A percentile compares a stretch with the other conserved stretches of the same genome.
Evolutionary conservation across 2,888 invertebrate genomes (phyloP).

Genomic region (Lithosia quadra): DNA sequence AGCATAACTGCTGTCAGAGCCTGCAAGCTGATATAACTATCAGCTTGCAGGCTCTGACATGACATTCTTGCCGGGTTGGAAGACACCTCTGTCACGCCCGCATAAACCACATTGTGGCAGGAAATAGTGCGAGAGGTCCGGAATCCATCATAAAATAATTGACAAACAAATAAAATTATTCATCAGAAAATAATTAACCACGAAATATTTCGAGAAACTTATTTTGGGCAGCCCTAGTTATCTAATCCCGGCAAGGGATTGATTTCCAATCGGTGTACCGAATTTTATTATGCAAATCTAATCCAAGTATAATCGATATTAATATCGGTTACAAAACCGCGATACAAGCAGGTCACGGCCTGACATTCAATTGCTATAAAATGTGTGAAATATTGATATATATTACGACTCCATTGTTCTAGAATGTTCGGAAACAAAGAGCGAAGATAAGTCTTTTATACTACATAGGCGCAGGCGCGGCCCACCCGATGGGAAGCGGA

Average conservation of each 20-base stretch:
- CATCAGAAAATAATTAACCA: neutral
- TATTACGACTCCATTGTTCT: neutral
- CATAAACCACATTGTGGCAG: too few relatives aligned
- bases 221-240: conserved; percentile 2
- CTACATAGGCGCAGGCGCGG: too few relatives aligned
- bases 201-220: neutral
- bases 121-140: too few relatives aligned
- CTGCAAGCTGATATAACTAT: too few relatives aligned
- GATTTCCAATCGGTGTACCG: neutral
- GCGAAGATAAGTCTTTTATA: too few relatives aligned
- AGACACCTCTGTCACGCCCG: too few relatives aligned
- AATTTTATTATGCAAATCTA: neutral
- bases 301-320: conserved; percentile 1
- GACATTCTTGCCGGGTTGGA: too few relatives aligned
- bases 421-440: neutral
- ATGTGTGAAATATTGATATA: conserved; percentile 3
- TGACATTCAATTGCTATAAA: conserved; percentile 1
- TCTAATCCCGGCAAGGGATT: neutral
- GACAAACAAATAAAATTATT: neutral
- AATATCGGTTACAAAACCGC: neutral
- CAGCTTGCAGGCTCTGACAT: too few relatives aligned
- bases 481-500: too few relatives aligned
- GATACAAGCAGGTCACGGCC: conserved; percentile 9
- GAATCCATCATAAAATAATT: neutral
- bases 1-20: too few relatives aligned